Percentiles rank a stretch among this genome's conserved stretches.
Conservation (phyloP, 2,797 vertebrate species). For the Pachyuromys duprasi region DNA sequence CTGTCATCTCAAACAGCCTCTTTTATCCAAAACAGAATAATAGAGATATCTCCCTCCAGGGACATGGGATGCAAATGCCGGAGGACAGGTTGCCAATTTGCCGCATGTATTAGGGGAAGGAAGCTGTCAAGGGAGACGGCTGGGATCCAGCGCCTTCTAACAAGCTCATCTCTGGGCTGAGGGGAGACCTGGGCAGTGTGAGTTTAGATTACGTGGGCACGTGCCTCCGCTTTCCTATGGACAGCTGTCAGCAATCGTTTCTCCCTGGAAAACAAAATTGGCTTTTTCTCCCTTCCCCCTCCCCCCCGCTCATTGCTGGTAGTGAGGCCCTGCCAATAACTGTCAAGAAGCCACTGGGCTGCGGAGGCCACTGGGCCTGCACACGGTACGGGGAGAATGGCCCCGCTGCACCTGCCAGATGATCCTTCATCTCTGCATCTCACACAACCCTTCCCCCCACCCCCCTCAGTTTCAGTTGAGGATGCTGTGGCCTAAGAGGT, state of each 20-base stretch:
- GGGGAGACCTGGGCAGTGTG: slow-evolving; percentile 88
- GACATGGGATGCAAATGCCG: slow-evolving; percentile 97
- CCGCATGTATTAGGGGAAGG: slow-evolving; percentile 92
- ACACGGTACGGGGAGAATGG: neutral
- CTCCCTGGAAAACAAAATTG: slow-evolving; percentile 78
- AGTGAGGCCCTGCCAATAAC: slow-evolving; percentile 80
- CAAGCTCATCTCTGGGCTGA: slow-evolving; percentile 93
- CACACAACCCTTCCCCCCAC: neutral
- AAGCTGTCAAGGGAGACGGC: slow-evolving; percentile 92
- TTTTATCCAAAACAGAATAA: slow-evolving; percentile 94
- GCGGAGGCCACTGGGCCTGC: neutral
- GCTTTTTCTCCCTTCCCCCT: slow-evolving; percentile 74
- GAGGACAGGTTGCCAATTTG: slow-evolving; percentile 98
- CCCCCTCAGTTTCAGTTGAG: neutral
- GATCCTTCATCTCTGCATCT: neutral
- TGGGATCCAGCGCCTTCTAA: slow-evolving; percentile 94
- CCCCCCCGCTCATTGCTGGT: slow-evolving; percentile 20
- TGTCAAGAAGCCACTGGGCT: slow-evolving; percentile 77
- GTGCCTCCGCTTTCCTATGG: slow-evolving; percentile 84
- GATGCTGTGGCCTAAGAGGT: neutral
- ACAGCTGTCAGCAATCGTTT: slow-evolving; percentile 88
- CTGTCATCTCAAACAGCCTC: slow-evolving; percentile 95
- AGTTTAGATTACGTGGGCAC: slow-evolving; percentile 88
- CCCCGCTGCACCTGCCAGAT: neutral
- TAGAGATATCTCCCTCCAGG: slow-evolving; percentile 94